phyloP scores from a whole-genome alignment of 2,113 vertebrate species.

The Calidris pugnax region DNA sequence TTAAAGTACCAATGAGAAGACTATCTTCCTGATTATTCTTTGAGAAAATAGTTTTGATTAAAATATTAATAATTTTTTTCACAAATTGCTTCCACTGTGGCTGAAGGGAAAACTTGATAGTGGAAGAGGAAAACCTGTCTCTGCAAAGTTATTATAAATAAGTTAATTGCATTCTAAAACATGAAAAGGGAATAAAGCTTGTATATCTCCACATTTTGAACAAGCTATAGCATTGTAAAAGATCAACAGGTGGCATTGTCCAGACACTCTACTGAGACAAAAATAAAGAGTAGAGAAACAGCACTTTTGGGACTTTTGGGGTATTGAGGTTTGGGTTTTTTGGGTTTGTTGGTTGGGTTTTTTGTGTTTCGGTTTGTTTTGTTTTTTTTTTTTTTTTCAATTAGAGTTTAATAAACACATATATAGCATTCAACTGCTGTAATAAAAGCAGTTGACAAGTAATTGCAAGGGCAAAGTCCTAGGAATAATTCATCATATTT shows the following conservation, averaged over 20 bases:
- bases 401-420: background rate
- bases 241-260: background rate
- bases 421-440: background rate
- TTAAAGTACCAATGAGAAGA: background rate
- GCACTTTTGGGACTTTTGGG: accelerated
- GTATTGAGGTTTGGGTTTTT: background rate
- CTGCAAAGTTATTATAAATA: background rate
- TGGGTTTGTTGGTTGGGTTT: background rate
- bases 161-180: background rate
- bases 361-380: background rate
- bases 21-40: background rate
- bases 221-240: background rate
- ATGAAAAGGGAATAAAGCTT: background rate
- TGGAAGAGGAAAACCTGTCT: background rate
- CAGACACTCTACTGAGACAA: background rate
- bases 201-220: background rate
- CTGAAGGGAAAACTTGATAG: background rate
- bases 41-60: background rate
- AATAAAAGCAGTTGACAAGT: background rate
- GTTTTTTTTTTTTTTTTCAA: background rate
- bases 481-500: background rate
- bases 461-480: background rate
- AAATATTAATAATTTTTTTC: background rate
- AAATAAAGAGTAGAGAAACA: background rate
- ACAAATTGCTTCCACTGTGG: background rate